Base-by-base conservation (phyloP, 2,113 vertebrate species). In the Poecilia latipinna region DNA sequence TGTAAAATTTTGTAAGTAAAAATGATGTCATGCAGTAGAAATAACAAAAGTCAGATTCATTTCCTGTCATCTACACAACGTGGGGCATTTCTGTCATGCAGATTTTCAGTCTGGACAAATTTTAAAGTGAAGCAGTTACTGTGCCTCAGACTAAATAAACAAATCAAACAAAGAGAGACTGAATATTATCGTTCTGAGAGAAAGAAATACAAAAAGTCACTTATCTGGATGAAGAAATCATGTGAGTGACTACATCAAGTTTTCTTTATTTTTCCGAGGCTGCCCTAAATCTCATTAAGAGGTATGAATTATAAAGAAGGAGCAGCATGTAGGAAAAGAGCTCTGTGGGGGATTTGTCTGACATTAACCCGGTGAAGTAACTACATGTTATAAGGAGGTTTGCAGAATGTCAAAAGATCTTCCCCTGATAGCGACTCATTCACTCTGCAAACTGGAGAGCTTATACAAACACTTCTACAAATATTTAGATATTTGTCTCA, bases 361-460 rank as follows among this genome's bases (percentile, higher is more conserved):
- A 89, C 88, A 90, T 91, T 90, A 91, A 92, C 91, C 82, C 87
- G 87, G 84, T 89, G 83, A 87, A 89, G 80, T 91, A 91, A 92
- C 91, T 91, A 82, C 72, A 86, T 42, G 82, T 90, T 87, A 78
- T 74, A 19, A 51, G 67, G 72, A 67, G 80, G 78, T 65, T 86
- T 72, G 62, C 69, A 76, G 68, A 57, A 72, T 74, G 61, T 90
- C 78, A 86, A 85, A 86, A 84, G 13, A 86, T 89, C 74, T 61
- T 63, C 35, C 70, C 48, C 68, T 80, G 70, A 82, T 80, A 80
- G 87, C 32, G 68, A 63, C 26, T 65, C 57, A 72, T 80, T 78
- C 76, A 51, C 72, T 77, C 83, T 74, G 68, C 73, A 84, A 79
- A 83, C 77, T 63, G 35, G 28, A 48, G 65, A 67, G 65, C 48